Conservation (phyloP, 92 coral and sea anemone species). For the Ricordea florida region DNA sequence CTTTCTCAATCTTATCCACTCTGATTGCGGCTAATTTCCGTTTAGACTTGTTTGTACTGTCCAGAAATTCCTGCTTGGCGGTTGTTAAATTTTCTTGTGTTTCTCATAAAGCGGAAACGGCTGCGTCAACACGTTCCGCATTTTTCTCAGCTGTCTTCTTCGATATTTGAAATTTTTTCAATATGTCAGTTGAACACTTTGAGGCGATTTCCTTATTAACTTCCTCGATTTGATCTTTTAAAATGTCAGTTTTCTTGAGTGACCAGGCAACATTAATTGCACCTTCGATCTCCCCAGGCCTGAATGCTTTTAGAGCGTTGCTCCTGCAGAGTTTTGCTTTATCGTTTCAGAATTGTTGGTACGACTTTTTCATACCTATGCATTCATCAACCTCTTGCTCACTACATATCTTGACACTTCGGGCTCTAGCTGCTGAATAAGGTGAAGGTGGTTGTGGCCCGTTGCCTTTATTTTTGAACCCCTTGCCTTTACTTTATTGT, state of each 20-base stretch:
- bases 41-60: conserved; percentile 5
- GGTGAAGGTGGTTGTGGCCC: background rate
- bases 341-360: conserved; percentile 23
- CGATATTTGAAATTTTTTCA: conserved; percentile 17
- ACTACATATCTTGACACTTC: conserved; percentile 8
- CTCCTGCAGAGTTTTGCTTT: conserved; percentile 30
- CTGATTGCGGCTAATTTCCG: background rate
- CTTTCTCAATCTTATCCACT: conserved; percentile 16
- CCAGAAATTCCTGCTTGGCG: background rate
- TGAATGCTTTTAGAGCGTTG: conserved; percentile 22
- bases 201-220: conserved; percentile 20
- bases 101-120: background rate
- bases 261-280: conserved; percentile 40
- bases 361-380: conserved; percentile 11
- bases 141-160: conserved; percentile 4
- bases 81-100: background rate
- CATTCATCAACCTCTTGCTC: conserved; percentile 16
- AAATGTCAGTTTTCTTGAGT: conserved; percentile 5
- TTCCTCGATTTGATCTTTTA: conserved; percentile 14
- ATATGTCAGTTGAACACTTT: background rate
- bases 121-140: background rate
- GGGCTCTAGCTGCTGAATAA: no score
- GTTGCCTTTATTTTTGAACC: no score
- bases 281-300: conserved; percentile 36
- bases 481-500: no score